These are phyloP conservation scores for Esox niger DNA, from an alignment of 2,113 vertebrate species.

Conservation along the genomic window DNA sequence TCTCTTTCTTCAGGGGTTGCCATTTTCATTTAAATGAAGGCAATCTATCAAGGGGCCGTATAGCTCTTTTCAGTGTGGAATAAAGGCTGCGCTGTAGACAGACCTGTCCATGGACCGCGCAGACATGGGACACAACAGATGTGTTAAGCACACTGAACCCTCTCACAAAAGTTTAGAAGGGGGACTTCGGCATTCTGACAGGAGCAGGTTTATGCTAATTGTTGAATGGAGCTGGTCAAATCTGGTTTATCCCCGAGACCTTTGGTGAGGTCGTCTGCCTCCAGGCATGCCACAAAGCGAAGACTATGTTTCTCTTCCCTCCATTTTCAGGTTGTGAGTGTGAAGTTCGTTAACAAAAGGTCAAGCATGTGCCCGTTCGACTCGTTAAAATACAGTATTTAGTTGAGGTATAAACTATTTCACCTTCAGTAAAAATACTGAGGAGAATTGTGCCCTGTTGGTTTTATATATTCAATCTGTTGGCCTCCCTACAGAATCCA, in stretches of 20 bases:
- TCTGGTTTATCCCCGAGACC: slow-evolving; percentile 24
- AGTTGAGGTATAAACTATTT: too few relatives aligned
- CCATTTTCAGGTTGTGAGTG: slow-evolving; percentile 17
- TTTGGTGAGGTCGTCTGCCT: slow-evolving; percentile 26
- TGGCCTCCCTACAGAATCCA: background rate
- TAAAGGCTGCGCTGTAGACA: slow-evolving; percentile 69
- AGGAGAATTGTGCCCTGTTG: too few relatives aligned
- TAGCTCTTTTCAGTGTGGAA: slow-evolving; percentile 68
- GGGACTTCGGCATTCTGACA: slow-evolving; percentile 37
- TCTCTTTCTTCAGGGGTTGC: slow-evolving; percentile 49
- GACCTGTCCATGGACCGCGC: slow-evolving; percentile 71
- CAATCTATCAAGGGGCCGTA: slow-evolving; percentile 73
- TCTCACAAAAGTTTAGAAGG: slow-evolving; percentile 39
- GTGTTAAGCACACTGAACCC: slow-evolving; percentile 70
- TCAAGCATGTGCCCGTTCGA: slow-evolving; percentile 13
- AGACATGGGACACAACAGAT: slow-evolving; percentile 75
- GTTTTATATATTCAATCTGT: too few relatives aligned
- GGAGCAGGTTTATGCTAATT: slow-evolving; percentile 67
- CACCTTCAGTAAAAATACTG: too few relatives aligned
- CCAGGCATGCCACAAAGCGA: slow-evolving; percentile 45
- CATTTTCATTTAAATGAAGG: slow-evolving; percentile 84
- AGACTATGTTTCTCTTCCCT: slow-evolving; percentile 33
- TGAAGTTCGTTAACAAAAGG: slow-evolving; percentile 24
- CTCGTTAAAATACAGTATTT: too few relatives aligned
- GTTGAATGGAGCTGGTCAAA: slow-evolving; percentile 51